Base-by-base conservation (phyloP, 2,888 invertebrate genomes). In the Adelphocoris suturalis region DNA sequence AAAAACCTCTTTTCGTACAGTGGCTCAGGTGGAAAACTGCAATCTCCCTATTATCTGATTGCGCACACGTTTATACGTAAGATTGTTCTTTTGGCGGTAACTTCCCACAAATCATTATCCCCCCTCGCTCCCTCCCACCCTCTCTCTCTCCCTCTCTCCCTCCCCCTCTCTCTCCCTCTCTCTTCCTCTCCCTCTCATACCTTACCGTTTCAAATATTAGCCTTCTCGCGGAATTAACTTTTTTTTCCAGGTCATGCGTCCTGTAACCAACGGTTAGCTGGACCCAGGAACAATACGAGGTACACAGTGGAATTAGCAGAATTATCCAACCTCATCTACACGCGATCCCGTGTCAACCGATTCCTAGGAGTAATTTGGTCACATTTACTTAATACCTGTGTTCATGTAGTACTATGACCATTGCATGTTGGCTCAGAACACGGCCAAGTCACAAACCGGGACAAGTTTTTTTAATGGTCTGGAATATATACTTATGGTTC, bases 281-380 rank as follows among this genome's bases (percentile, higher is more conserved):
- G 68, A 27, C 68, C 19, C 23, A 19, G 68, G 68, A 68, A 68
- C 68, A 68, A 68, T 68, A 68, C 68, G 68, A 19, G 19, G 68
- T 68, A 68, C 68, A 68, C 68, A 23, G 68, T 19, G 68, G 11
- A 57, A 68, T 68, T 68, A 68, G 27, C 19, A 68, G 68, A 68
- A 68, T 68, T 68, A 68, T 68, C 68, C 68, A 68, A 68, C 68
- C 68, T 68, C 68, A 68, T 68, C 68, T 68, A 68, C 68, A 68
- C 68, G 68, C 68, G 68, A 68, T 68, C 68, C 68, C 68, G 68
- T 68, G 68, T 68, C 68, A 68, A 68, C 68, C 68, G 68, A 68
- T 68, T 68, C 68, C 68, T 68, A 68, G 68, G 68, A 68, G 68
- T 68, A 68, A 68, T 68, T 68, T 68, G 68, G 68, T 27, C 68